phyloP scores from a whole-genome alignment of 2,113 vertebrate species.

The Pollimyrus isidori region DNA sequence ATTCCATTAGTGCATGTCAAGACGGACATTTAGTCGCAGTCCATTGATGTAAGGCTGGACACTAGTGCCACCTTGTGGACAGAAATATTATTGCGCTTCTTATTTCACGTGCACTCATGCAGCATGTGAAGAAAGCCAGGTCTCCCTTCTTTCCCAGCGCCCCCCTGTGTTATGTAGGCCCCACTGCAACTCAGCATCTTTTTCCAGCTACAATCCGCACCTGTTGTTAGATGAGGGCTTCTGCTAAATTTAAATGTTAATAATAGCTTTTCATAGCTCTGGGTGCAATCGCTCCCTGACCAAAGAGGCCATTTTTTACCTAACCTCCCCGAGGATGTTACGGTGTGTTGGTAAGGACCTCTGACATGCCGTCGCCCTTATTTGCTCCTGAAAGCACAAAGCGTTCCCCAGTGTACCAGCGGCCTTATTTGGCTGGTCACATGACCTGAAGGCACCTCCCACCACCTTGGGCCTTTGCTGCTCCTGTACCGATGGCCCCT shows the following conservation, averaged over 20 bases:
- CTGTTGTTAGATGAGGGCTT: not conserved
- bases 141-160: not conserved
- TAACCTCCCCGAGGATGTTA: not conserved
- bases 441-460: not conserved
- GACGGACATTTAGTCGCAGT: not conserved
- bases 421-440: not conserved
- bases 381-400: not conserved
- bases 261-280: not conserved
- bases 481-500: not conserved
- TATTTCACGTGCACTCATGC: not conserved
- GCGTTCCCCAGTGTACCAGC: not conserved
- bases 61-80: conserved; percentile 9
- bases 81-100: not conserved
- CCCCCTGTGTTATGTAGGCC: not conserved
- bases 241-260: not conserved
- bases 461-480: not conserved
- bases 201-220: not conserved
- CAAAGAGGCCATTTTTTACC: not conserved
- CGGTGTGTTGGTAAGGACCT: not conserved
- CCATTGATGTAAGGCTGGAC: not conserved
- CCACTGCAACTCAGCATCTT: not conserved
- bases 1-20: not conserved
- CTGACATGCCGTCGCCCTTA: not conserved
- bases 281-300: not conserved
- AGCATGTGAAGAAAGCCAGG: not conserved